Conservation (phyloP, 2,113 vertebrate species). For the Microtus pennsylvanicus region DNA sequence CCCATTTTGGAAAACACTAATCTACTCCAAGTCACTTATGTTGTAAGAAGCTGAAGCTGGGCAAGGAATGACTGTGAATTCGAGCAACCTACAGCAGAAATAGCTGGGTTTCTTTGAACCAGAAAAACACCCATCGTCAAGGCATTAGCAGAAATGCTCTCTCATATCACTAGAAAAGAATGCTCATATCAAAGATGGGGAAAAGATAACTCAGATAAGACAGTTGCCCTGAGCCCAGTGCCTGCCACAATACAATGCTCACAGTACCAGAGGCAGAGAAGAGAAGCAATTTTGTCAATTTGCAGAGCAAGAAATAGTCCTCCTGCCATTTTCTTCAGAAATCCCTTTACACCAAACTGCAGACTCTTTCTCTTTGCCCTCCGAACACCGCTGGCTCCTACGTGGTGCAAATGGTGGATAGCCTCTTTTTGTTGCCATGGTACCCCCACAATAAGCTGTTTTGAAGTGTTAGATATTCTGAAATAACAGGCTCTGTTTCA, state of each 20-base stretch:
- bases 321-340: background rate
- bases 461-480: conserved; percentile 58
- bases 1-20: background rate
- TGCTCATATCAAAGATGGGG: background rate
- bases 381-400: conserved; percentile 14
- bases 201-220: conserved; percentile 39
- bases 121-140: background rate
- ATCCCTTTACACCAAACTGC: background rate
- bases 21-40: background rate
- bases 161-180: conserved; percentile 18
- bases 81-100: background rate
- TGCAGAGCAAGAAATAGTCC: background rate
- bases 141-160: background rate
- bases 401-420: background rate
- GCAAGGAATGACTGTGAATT: background rate
- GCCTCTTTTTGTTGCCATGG: conserved; percentile 66
- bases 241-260: background rate
- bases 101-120: background rate
- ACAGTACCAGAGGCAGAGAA: background rate
- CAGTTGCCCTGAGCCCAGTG: background rate
- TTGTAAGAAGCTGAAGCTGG: background rate
- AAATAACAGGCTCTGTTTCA: conserved; percentile 61
- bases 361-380: background rate
- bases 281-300: background rate
- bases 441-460: conserved; percentile 42